These are phyloP conservation scores for Enteromius anoplus DNA, from an alignment of 2,797 vertebrate genomes.

Conservation along the genomic window DNA sequence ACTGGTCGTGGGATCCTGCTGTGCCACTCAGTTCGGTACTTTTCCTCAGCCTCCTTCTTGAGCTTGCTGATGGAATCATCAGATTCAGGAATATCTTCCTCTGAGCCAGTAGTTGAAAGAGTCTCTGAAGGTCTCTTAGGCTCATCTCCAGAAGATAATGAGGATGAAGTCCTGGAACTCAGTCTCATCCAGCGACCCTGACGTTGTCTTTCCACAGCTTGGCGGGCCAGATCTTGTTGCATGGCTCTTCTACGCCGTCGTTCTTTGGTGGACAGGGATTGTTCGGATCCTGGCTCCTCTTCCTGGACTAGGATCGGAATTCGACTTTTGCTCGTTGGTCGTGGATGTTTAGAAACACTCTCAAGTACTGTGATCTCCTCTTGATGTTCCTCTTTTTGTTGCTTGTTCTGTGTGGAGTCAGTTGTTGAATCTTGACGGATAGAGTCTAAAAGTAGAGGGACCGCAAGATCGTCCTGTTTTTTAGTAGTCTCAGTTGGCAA, in stretches of 20 bases:
- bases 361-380: slow-evolving; percentile 51
- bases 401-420: slow-evolving; percentile 48
- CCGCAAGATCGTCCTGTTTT: not conserved
- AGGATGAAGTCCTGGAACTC: slow-evolving; percentile 86
- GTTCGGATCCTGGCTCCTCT: slow-evolving; percentile 87
- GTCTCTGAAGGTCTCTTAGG: slow-evolving; percentile 84
- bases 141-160: slow-evolving; percentile 88
- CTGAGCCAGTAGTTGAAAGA: slow-evolving; percentile 86
- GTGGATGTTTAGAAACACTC: slow-evolving; percentile 55
- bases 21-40: slow-evolving; percentile 61
- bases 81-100: slow-evolving; percentile 88
- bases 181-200: slow-evolving; percentile 84
- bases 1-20: slow-evolving; percentile 90
- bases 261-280: slow-evolving; percentile 82
- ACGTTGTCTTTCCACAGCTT: slow-evolving; percentile 86
- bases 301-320: slow-evolving; percentile 91
- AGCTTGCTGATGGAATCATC: slow-evolving; percentile 78
- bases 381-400: slow-evolving; percentile 37
- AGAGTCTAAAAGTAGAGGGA: slow-evolving; percentile 53
- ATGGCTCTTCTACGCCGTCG: slow-evolving; percentile 79
- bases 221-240: slow-evolving; percentile 85
- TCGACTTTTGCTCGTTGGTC: slow-evolving; percentile 80
- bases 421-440: slow-evolving; percentile 23
- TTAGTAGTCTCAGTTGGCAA: slow-evolving; percentile 22
- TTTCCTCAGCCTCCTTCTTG: slow-evolving; percentile 64